Evolutionary conservation across 2,888 invertebrate species (phyloP).

Genomic region (Lasiommata megera): DNA sequence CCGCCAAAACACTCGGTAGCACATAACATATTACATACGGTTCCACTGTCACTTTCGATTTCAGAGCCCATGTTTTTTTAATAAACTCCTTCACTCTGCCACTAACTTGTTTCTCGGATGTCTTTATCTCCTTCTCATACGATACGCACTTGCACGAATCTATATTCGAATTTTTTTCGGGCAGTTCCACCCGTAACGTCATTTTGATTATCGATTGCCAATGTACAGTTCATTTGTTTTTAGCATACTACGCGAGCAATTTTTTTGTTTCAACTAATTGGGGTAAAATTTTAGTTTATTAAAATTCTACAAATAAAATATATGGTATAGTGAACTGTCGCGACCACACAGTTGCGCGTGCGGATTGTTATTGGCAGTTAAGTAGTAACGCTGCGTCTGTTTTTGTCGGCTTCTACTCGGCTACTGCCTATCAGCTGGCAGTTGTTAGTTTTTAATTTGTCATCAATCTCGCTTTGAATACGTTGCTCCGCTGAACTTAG

Average conservation of each 20-base stretch:
- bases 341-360: constrained; percentile 52
- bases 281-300: background rate
- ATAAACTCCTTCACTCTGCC: constrained; percentile 62
- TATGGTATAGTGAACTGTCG: too few species aligned
- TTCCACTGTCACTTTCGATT: constrained; percentile 82
- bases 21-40: constrained; percentile 85
- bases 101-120: constrained; percentile 59
- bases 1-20: constrained; percentile 84
- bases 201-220: constrained; percentile 55
- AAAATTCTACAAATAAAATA: background rate
- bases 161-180: constrained; percentile 65
- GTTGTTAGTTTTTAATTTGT: constrained; percentile 71
- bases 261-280: constrained; percentile 26
- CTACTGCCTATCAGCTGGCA: constrained; percentile 69
- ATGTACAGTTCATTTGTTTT: constrained; percentile 30
- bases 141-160: constrained; percentile 67
- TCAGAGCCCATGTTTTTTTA: constrained; percentile 65
- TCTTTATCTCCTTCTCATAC: constrained; percentile 52
- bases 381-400: constrained; percentile 48
- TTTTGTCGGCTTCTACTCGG: constrained; percentile 50
- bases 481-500: constrained; percentile 52
- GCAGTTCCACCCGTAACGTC: constrained; percentile 75
- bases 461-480: constrained; percentile 67
- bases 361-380: constrained; percentile 44
- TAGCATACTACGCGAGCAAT: constrained; percentile 30